Evolutionary conservation across 2,113 vertebrate genomes (phyloP), one percentile per base, ranked within the genome.

Genomic region (Arenaria interpres): DNA sequence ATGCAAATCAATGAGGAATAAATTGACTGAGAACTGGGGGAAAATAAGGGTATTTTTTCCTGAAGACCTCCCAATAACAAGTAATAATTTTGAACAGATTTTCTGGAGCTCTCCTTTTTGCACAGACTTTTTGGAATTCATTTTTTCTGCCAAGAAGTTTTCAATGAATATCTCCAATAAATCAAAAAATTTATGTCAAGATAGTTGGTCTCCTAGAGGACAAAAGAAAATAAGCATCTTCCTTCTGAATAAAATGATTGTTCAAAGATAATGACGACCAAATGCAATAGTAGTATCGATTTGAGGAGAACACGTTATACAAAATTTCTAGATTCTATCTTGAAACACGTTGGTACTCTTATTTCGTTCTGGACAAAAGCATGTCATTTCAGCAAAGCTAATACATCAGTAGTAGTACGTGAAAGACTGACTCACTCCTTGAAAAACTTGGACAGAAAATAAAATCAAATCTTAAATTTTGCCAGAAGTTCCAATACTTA

Each of bases 1-100:
- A 88, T 96, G 19, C 20, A 35, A 9, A 80, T 97, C 62, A 95
- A 68, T 10, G 94, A 97, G 88, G 88, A 95, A 9, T 96, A 81
- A 91, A 25, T 66, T 68, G 45, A 62, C 77, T 35, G n/a, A 83
- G 48, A 76, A 75, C 51, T 9, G 4, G 6, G 28, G 51, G 27
- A 20, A 43, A 96, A 51, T 12, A 1, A 88, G 45, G 15, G 18
- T 67, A 24, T 71, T 85, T 82, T 89, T 84, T 45, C 68, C 64
- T 33, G 53, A 88, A 80, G 43, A 59, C 28, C 19, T 88, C 67
- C 35, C 69, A 63, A 14, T 54, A 89, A 62, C 33, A 86, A 88
- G 28, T 59, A 73, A 46, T 67, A 76, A 73, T 59, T 87, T 53
- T 24, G 12, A 72, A 91, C 32, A 72, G 37, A 76, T 24, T 75